These are phyloP conservation scores for Holacanthus passer DNA, from an alignment of 2,113 vertebrate genomes.

Conservation along the genomic window DNA sequence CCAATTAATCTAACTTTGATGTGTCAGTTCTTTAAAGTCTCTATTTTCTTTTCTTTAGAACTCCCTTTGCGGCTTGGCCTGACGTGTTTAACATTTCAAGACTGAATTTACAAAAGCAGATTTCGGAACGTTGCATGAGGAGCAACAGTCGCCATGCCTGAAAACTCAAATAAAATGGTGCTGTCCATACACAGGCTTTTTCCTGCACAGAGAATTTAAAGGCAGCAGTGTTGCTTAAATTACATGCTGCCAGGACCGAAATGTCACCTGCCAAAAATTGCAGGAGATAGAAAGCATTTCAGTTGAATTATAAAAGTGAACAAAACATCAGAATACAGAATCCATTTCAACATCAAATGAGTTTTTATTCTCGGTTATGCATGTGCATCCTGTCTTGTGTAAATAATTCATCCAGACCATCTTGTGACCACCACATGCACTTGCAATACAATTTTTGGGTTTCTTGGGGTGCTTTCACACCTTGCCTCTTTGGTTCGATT, in stretches of 20 bases:
- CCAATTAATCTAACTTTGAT: constrained; percentile 30
- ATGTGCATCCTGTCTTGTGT: background rate
- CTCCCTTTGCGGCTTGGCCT: background rate
- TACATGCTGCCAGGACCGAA: background rate
- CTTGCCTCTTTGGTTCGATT: background rate
- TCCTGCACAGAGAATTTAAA: background rate
- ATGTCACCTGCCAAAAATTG: background rate
- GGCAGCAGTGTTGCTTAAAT: background rate
- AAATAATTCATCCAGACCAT: background rate
- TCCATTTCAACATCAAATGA: background rate
- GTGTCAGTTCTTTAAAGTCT: background rate
- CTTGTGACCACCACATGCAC: background rate
- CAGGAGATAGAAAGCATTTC: background rate
- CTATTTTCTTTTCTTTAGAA: background rate
- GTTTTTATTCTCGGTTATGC: background rate
- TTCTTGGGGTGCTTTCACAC: background rate
- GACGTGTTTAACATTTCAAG: background rate
- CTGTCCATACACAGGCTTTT: background rate
- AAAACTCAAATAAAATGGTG: background rate
- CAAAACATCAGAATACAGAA: background rate
- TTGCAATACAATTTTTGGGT: background rate
- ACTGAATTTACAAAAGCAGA: constrained; percentile 1
- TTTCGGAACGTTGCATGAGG: background rate
- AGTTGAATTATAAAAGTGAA: background rate
- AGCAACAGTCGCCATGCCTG: background rate